phyloP scores from a whole-genome alignment of 2,113 vertebrate genomes.

The Tetrao urogallus region DNA sequence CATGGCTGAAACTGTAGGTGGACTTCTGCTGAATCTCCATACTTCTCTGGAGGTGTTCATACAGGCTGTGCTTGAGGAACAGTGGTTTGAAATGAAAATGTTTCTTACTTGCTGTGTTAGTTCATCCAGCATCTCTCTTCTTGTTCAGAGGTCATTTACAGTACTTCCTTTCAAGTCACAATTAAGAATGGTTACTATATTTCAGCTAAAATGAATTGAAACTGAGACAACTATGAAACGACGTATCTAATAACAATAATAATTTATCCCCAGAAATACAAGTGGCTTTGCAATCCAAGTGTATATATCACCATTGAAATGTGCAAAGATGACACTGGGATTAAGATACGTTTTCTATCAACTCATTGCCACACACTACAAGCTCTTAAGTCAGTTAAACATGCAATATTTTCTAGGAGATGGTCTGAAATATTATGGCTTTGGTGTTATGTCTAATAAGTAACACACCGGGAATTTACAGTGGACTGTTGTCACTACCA shows the following conservation, averaged over 20 bases:
- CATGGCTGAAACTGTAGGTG: conserved; percentile 11
- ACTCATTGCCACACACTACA: neutral
- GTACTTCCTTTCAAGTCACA: neutral
- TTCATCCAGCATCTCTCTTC: neutral
- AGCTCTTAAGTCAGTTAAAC: neutral
- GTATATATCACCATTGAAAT: neutral
- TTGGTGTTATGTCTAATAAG: neutral
- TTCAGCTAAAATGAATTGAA: neutral
- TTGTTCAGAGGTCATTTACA: neutral
- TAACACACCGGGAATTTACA: neutral
- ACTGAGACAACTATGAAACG: neutral
- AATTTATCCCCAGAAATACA: neutral
- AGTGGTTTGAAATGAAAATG: neutral
- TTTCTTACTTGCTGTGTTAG: neutral
- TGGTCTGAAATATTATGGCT: neutral
- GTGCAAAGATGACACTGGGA: neutral
- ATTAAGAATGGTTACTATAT: neutral
- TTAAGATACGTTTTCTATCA: neutral
- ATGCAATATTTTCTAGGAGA: neutral
- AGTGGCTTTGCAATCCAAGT: neutral
- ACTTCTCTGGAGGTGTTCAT: neutral
- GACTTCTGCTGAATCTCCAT: conserved; percentile 13
- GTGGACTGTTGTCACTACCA: neutral
- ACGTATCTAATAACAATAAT: neutral
- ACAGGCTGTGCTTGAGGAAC: neutral